Evolutionary conservation across 2,797 vertebrate genomes (phyloP).

Genomic region (Crypturellus tataupa): DNA sequence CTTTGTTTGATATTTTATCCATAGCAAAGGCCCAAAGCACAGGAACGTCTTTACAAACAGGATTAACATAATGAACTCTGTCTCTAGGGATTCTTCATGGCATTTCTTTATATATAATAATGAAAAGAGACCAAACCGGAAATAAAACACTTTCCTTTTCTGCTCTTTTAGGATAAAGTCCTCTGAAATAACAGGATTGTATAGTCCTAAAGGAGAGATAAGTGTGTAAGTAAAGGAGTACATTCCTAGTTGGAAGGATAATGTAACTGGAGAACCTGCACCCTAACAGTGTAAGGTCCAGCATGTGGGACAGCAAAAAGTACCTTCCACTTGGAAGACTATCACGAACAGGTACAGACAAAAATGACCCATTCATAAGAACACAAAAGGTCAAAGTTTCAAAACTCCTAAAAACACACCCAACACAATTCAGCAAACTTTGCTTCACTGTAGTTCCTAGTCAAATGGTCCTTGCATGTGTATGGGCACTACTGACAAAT

Average conservation of each 20-base stretch:
- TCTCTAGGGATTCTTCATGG: slow-evolving; percentile 29
- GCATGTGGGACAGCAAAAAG: not conserved
- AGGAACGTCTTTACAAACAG: slow-evolving; percentile 33
- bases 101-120: slow-evolving; percentile 34
- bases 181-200: not conserved
- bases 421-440: not conserved
- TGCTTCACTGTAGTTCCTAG: not conserved
- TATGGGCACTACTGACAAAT: not conserved
- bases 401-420: not conserved
- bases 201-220: not conserved
- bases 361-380: not conserved
- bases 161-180: not conserved
- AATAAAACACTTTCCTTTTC: not conserved
- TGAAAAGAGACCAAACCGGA: not conserved
- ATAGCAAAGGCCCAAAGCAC: slow-evolving; percentile 33
- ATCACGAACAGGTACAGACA: rapidly evolving
- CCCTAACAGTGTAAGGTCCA: not conserved
- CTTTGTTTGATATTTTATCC: slow-evolving; percentile 69
- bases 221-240: not conserved
- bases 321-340: not conserved
- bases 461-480: not conserved
- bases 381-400: not conserved
- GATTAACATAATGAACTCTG: slow-evolving; percentile 67
- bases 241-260: not conserved
- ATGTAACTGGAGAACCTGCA: not conserved